phyloP scores from a whole-genome alignment of 2,113 vertebrate genomes.

The Hypanus sabinus region DNA sequence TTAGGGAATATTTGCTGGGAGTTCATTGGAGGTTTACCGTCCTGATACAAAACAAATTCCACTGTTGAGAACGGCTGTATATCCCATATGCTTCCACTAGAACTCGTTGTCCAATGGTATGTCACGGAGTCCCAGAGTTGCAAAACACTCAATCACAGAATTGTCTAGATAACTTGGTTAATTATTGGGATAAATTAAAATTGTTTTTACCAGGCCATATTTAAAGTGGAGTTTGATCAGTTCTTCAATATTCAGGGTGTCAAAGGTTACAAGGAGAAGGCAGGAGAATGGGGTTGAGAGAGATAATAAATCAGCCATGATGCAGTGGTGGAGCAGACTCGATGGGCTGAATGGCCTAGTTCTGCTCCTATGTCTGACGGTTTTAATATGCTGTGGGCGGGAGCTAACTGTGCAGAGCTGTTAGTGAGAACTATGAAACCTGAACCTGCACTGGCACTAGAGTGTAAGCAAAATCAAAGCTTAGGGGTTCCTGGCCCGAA shows the following conservation, averaged over 20 bases:
- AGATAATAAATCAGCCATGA: too few relatives aligned
- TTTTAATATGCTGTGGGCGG: background rate
- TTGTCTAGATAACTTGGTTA: background rate
- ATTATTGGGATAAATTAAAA: background rate
- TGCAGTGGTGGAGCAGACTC: too few relatives aligned
- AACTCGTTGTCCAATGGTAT: background rate
- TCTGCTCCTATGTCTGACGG: too few relatives aligned
- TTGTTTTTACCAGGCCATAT: too few relatives aligned
- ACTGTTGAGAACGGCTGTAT: background rate
- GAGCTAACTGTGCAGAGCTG: background rate
- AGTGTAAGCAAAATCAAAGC: background rate
- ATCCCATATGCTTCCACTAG: background rate
- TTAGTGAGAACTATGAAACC: background rate
- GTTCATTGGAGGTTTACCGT: background rate
- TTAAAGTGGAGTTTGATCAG: too few relatives aligned
- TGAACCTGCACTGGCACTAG: background rate
- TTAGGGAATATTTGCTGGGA: background rate
- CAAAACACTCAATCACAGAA: background rate
- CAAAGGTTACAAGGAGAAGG: too few relatives aligned
- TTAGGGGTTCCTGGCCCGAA: background rate
- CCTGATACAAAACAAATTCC: background rate
- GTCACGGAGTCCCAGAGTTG: background rate
- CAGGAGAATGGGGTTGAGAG: too few relatives aligned
- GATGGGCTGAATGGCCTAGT: too few relatives aligned
- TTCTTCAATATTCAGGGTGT: too few relatives aligned